Evolutionary conservation across 30 jellyfish, hydroid and myxozoan genomes (phyloP).

Genomic region (Aurelia aurita complex sp. Pacific): DNA sequence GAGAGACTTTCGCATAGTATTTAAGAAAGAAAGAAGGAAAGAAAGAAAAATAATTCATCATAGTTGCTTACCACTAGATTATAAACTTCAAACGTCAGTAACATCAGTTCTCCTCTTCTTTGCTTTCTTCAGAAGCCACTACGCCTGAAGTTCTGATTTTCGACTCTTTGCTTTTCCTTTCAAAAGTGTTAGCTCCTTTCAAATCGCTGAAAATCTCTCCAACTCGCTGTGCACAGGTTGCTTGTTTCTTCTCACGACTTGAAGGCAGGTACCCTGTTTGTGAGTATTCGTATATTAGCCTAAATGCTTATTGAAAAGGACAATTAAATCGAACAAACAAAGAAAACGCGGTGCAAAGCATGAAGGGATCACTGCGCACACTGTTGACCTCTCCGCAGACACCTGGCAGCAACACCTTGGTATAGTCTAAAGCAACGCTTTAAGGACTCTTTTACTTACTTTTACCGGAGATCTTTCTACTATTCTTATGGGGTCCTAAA

Average conservation of each 20-base stretch:
- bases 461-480: too few species aligned
- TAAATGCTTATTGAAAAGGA: slow-evolving; percentile 10
- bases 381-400: slow-evolving; percentile 44
- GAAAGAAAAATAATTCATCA: too few species aligned
- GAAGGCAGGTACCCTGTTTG: slow-evolving; percentile 32
- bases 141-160: too few species aligned
- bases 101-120: too few species aligned
- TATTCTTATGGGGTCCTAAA: too few species aligned
- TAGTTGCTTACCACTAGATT: too few species aligned
- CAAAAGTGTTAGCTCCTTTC: background rate
- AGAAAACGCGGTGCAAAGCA: slow-evolving; percentile 30
- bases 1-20: too few species aligned
- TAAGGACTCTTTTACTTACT: too few species aligned
- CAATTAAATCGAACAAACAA: slow-evolving; percentile 27
- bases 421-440: too few species aligned
- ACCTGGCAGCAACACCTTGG: slow-evolving; percentile 18
- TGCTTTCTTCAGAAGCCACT: too few species aligned
- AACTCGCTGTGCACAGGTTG: background rate
- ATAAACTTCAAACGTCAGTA: too few species aligned
- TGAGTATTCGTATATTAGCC: slow-evolving; percentile 8
- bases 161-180: background rate
- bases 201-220: background rate
- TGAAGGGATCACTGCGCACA: slow-evolving; percentile 72
- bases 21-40: too few species aligned
- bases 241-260: background rate